Evolutionary conservation across 1,140 invertebrate genomes (phyloP).

Genomic region (Littorina saxatilis): DNA sequence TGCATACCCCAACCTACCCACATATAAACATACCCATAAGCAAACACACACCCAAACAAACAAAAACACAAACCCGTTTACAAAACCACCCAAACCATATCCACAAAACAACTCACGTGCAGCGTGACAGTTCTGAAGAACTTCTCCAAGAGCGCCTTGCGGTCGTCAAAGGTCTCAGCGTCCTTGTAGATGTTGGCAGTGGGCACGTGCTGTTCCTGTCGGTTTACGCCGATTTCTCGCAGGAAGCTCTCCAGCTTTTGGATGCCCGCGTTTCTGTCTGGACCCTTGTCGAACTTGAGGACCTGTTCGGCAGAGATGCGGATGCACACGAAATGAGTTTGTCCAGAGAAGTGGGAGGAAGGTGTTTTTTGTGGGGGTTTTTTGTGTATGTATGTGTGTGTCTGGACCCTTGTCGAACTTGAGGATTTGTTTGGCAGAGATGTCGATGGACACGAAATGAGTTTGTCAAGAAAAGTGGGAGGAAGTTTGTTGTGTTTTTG

Average conservation of each 20-base stretch:
- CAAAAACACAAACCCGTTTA: background rate
- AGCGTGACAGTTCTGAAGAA: slow-evolving; percentile 99
- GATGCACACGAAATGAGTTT: background rate
- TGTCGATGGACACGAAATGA: background rate
- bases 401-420: slow-evolving; percentile 90
- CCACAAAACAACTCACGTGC: slow-evolving; percentile 76
- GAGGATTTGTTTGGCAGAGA: slow-evolving; percentile 78
- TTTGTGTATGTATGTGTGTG: slow-evolving; percentile 90
- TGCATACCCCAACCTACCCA: background rate
- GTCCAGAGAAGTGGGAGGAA: too few relatives aligned
- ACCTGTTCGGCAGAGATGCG: slow-evolving; percentile 74
- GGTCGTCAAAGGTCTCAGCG: slow-evolving; percentile 92
- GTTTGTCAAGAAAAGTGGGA: too few relatives aligned
- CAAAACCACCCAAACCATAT: background rate
- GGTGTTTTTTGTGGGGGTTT: slow-evolving; percentile 75
- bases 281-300: slow-evolving; percentile 90
- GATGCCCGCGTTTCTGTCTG: slow-evolving; percentile 89
- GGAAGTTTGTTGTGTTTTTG: slow-evolving; percentile 90
- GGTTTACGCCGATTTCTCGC: slow-evolving; percentile 87
- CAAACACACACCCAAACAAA: background rate
- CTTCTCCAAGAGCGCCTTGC: slow-evolving; percentile 96
- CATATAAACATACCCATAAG: background rate
- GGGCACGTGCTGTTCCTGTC: slow-evolving; percentile 81
- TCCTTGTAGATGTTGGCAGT: slow-evolving; percentile 75
- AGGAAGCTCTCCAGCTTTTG: slow-evolving; percentile 92